Percentiles rank a stretch among this genome's conserved stretches.
Evolutionary conservation across 2,888 invertebrate genomes (phyloP).

Genomic region (Acleris sparsana): DNA sequence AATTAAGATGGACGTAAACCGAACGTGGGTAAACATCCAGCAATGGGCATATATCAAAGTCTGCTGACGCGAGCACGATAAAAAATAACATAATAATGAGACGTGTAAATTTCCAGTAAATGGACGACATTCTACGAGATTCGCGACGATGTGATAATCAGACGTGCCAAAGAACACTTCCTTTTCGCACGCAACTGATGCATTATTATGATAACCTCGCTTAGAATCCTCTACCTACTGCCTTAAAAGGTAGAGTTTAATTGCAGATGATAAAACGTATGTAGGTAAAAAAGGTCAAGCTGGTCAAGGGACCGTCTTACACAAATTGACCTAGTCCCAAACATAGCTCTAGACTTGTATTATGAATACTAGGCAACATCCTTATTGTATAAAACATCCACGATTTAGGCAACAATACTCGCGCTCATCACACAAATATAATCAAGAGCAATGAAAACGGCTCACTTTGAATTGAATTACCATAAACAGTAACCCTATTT

Average conservation of each 20-base stretch:
- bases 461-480: too few species aligned
- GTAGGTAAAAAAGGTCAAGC: too few species aligned
- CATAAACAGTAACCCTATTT: too few species aligned
- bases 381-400: too few species aligned
- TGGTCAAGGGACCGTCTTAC: too few species aligned
- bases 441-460: too few species aligned
- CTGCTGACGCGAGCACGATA: conserved; percentile 52
- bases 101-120: conserved; percentile 53
- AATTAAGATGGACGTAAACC: conserved; percentile 43
- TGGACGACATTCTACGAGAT: conserved; percentile 38
- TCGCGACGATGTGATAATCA: conserved; percentile 50
- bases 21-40: conserved; percentile 38
- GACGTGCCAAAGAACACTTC: conserved; percentile 12
- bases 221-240: neutral
- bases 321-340: too few species aligned
- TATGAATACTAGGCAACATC: too few species aligned
- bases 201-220: neutral
- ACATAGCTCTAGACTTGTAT: too few species aligned
- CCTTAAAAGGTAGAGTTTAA: neutral
- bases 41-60: conserved; percentile 36
- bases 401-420: too few species aligned
- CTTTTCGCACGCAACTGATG: neutral
- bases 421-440: too few species aligned
- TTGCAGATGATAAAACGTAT: neutral
- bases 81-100: conserved; percentile 39